Percentiles rank a stretch among this genome's conserved stretches.
Evolutionary conservation across 2,888 invertebrate species (phyloP).

Genomic region (Hirtodrosophila alboralis): DNA sequence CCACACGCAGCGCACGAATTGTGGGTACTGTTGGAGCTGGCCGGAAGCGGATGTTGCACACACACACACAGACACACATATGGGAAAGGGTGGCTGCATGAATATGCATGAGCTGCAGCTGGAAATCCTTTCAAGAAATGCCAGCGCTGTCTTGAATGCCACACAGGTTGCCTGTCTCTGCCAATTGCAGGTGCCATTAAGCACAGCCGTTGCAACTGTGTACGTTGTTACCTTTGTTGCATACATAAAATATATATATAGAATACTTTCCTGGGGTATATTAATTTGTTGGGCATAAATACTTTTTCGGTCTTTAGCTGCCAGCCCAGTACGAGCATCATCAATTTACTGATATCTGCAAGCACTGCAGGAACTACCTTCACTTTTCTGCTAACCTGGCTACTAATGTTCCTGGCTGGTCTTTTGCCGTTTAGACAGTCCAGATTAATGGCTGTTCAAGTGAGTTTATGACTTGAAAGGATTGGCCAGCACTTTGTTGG

Average conservation of each 20-base stretch:
- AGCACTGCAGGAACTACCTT: conserved; percentile 17
- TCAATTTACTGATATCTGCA: conserved; percentile 59
- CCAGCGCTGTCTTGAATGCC: conserved; percentile 23
- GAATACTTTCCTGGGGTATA: conserved; percentile 40
- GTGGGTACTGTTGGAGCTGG: conserved; percentile 16
- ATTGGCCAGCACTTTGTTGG: conserved; percentile 35
- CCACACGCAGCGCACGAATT: conserved; percentile 21
- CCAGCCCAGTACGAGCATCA: conserved; percentile 42
- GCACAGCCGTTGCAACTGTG: conserved; percentile 33
- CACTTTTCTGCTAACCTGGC: background rate
- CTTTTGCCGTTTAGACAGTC: conserved; percentile 4
- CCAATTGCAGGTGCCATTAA: conserved; percentile 56
- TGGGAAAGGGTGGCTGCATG: conserved; percentile 21
- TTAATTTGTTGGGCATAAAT: conserved; percentile 62
- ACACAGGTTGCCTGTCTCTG: conserved; percentile 2
- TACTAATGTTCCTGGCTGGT: conserved; percentile 20
- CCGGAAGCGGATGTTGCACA: conserved; percentile 55
- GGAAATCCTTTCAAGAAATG: conserved; percentile 55
- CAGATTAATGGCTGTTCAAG: conserved; percentile 56
- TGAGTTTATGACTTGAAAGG: conserved; percentile 45
- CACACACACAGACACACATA: conserved; percentile 8
- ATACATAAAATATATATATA: conserved; percentile 40
- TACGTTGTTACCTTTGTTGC: conserved; percentile 30
- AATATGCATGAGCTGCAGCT: conserved; percentile 49
- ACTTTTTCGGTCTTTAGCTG: conserved; percentile 26